Percentiles rank a stretch among this genome's conserved stretches.
Evolutionary conservation across 2,888 invertebrate genomes (phyloP).

Genomic region (Iselma pallidipennis): DNA sequence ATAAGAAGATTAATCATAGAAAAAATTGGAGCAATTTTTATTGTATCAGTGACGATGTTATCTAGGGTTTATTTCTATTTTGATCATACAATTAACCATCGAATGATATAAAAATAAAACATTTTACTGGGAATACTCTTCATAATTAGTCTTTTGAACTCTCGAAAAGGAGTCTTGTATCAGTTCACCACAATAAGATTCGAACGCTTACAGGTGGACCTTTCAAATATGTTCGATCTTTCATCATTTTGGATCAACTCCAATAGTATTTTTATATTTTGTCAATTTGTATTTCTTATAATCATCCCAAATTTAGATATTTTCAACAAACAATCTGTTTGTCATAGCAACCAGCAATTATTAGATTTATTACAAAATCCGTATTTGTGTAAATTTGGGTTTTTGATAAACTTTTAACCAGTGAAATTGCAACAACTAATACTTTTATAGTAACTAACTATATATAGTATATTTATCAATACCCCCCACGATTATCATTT

Average conservation of each 20-base stretch:
- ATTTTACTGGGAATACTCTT: too few relatives aligned
- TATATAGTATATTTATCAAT: not conserved
- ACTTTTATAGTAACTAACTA: not conserved
- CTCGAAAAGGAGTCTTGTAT: too few relatives aligned
- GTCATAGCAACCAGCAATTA: not conserved
- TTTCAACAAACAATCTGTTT: not conserved
- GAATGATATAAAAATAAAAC: too few relatives aligned
- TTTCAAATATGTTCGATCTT: not conserved
- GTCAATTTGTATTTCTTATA: too few relatives aligned
- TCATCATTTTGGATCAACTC: not conserved
- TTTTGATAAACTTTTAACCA: not conserved
- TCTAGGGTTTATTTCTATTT: too few relatives aligned
- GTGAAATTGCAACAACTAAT: not conserved
- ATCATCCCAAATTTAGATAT: too few relatives aligned
- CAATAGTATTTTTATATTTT: not conserved
- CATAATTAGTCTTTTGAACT: too few relatives aligned
- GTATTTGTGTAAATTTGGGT: not conserved
- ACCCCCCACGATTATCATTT: not conserved
- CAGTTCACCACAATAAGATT: too few relatives aligned
- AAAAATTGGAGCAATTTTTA: too few relatives aligned
- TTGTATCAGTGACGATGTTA: too few relatives aligned
- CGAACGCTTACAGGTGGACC: not conserved
- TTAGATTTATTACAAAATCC: not conserved
- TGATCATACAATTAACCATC: too few relatives aligned
- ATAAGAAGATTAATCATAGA: too few relatives aligned